Conservation (phyloP, 1,140 invertebrate genomes). For the Bradysia coprophila region DNA sequence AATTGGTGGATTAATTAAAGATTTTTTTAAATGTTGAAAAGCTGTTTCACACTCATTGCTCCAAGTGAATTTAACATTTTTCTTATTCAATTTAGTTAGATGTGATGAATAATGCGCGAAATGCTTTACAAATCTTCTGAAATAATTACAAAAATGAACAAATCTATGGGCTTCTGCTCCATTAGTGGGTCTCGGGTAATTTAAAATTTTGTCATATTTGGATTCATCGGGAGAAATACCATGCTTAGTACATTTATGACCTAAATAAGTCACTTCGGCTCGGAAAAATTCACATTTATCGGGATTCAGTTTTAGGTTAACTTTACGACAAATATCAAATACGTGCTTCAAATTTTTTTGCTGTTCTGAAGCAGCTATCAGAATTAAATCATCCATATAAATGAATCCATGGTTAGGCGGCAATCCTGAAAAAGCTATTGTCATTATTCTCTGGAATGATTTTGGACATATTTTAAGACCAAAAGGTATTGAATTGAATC, state of each 20-base stretch:
- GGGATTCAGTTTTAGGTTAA: conserved; percentile 11
- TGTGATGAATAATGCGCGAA: conserved; percentile 16
- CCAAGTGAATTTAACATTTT: conserved; percentile 9
- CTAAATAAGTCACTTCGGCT: conserved; percentile 17
- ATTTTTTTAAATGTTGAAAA: conserved; percentile 4
- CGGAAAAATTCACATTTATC: conserved; percentile 21
- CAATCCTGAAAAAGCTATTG: conserved; percentile 14
- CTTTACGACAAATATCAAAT: conserved; percentile 8
- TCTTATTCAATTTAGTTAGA: conserved; percentile 13
- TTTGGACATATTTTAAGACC: conserved; percentile 13
- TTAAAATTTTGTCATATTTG: conserved; percentile 20
- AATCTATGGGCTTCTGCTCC: conserved; percentile 21
- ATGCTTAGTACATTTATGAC: conserved; percentile 15
- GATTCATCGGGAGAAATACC: conserved; percentile 17
- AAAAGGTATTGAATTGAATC: conserved; percentile 11
- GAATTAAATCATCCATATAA: conserved; percentile 15
- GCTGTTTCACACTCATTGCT: conserved; percentile 1
- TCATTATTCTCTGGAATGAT: conserved; percentile 17
- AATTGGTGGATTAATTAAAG: conserved; percentile 3
- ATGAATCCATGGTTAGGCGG: conserved; percentile 13
- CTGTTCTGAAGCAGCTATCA: conserved; percentile 6
- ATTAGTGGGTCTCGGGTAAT: conserved; percentile 15
- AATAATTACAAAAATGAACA: conserved; percentile 26
- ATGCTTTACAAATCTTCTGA: conserved; percentile 23
- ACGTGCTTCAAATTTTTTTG: conserved; percentile 12